Percentiles rank a stretch among this genome's conserved stretches.
Conservation (phyloP, 2,888 invertebrate species). For the Falcaria lacertinaria region DNA sequence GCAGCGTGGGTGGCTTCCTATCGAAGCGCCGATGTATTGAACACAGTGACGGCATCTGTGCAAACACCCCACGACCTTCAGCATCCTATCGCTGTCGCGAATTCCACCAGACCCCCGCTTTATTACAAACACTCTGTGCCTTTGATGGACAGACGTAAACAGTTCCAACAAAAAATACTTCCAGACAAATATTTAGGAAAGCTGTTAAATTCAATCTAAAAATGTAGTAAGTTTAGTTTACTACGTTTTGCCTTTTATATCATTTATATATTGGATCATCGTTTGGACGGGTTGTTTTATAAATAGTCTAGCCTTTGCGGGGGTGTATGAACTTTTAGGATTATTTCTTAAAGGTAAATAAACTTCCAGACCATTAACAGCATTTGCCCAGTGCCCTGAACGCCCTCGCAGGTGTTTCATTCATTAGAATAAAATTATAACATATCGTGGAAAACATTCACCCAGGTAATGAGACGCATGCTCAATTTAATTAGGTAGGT, state of each 20-base stretch:
- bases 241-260: too few relatives aligned
- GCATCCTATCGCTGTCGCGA: constrained; percentile 13
- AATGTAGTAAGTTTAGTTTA: too few relatives aligned
- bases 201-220: too few relatives aligned
- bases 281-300: neutral
- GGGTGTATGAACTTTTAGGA: neutral
- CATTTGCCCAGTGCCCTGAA: neutral
- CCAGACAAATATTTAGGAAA: too few relatives aligned
- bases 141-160: constrained; percentile 13
- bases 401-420: neutral
- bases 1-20: constrained; percentile 13
- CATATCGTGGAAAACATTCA: too few relatives aligned
- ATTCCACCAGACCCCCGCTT: constrained; percentile 13
- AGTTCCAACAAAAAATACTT: too few relatives aligned
- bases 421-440: neutral
- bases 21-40: constrained; percentile 13
- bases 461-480: too few relatives aligned
- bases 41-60: constrained; percentile 33
- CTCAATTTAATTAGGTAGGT: neutral
- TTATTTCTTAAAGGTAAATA: neutral
- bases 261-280: neutral
- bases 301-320: neutral
- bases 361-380: neutral
- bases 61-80: constrained; percentile 38
- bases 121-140: constrained; percentile 18